Base-by-base conservation (phyloP, 2,113 vertebrate species). In the Takifugu flavidus region DNA sequence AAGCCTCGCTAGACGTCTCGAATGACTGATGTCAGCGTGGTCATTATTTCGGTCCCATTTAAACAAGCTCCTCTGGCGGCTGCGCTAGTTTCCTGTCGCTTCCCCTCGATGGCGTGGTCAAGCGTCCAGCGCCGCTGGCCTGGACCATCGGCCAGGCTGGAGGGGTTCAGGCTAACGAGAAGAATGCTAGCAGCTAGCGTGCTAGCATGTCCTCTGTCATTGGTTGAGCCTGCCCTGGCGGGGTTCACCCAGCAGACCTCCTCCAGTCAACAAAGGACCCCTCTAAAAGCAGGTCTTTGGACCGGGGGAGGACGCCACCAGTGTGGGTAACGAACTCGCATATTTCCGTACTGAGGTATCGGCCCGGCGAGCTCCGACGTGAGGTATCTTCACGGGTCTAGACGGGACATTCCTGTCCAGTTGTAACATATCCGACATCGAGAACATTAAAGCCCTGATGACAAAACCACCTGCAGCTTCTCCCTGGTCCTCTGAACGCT, bases 21-120 rank as follows among this genome's bases (percentile, higher is more conserved):
- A 69, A 78, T 75, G 85, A 72, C 84, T 78, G 82, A 85, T 86
- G 87, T 89, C 89, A 87, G 77, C 82, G 54, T 66, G 68, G 27
- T 66, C 77, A 67, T 86, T 88, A 77, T 71, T 69, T 79, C 80
- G 72, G 52, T 51, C 78, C 66, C 78, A 81, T 86, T 89, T 83
- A 60, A 87, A 88, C 78, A 84, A 71, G 78, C 69, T 79, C 64
- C 76, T 63, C 55, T 39, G 70, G 71, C 73, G 70, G 74, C 75
- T 68, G 65, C 76, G 82, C 70, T 58, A 62, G 27, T 63, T 75
- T 77, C 72, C 65, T 54, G 75, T 75, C 74, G 56, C 49, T 65
- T 74, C 66, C 76, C n/a, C 57, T 76, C 73, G 43, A 65, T 63
- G 58, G 63, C 69, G 58, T 49, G 71, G 75, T 78, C 73, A 39